phyloP scores from a whole-genome alignment of 2,888 invertebrate genomes.

The Ischnus inquisitorius region DNA sequence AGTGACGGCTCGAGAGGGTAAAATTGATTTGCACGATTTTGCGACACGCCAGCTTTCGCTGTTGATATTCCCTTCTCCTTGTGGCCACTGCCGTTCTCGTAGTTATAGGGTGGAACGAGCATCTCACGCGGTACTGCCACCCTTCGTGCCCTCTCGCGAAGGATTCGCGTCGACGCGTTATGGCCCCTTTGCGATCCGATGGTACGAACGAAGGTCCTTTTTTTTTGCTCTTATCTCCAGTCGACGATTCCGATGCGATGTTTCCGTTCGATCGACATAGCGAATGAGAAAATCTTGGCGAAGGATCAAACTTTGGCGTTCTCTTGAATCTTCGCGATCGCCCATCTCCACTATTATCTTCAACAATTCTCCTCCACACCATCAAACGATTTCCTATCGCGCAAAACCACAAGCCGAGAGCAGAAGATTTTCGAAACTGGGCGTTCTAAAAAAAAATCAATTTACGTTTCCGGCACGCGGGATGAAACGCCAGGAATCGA shows the following conservation, averaged over 20 bases:
- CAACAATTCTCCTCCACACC: not conserved
- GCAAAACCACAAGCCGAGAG: not conserved
- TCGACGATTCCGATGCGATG: slow-evolving; percentile 19
- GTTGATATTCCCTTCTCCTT: not conserved
- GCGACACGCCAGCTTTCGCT: slow-evolving; percentile 56
- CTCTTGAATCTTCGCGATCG: slow-evolving; percentile 42
- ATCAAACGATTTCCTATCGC: not conserved
- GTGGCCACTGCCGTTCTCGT: slow-evolving; percentile 3
- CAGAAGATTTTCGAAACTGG: slow-evolving; percentile 34
- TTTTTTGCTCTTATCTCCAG: slow-evolving; percentile 57
- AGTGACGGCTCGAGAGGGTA: slow-evolving; percentile 38
- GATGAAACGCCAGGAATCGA: slow-evolving; percentile 1
- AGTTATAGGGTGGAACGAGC: slow-evolving; percentile 25
- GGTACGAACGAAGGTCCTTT: slow-evolving; percentile 27
- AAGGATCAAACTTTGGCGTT: slow-evolving; percentile 40
- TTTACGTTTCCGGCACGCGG: not conserved
- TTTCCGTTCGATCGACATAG: slow-evolving; percentile 24
- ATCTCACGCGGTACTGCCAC: slow-evolving; percentile 56
- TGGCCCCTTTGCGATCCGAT: slow-evolving; percentile 32
- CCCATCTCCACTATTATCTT: slow-evolving; percentile 34
- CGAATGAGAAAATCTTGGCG: slow-evolving; percentile 5
- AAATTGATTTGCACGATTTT: slow-evolving; percentile 71
- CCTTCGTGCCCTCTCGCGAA: slow-evolving; percentile 24
- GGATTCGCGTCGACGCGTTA: slow-evolving; percentile 43
- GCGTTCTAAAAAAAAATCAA: slow-evolving; percentile 27